Base-by-base conservation (phyloP, 2,797 vertebrate genomes). In the Choloepus didactylus region DNA sequence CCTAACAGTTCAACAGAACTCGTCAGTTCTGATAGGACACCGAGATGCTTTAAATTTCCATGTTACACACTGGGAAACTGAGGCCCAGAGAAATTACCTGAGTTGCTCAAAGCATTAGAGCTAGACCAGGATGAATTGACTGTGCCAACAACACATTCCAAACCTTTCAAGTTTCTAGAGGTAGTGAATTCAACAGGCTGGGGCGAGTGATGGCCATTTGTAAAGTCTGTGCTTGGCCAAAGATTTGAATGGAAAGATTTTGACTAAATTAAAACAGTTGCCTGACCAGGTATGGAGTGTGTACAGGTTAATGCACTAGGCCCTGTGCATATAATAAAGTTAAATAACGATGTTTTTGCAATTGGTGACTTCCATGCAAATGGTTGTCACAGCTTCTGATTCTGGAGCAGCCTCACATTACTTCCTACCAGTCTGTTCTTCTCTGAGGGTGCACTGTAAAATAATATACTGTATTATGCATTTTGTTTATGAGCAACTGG, bases 331-430 rank as follows among this genome's bases (percentile, higher is more conserved):
- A 46, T 72, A 56, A 66, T 72, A 56, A 29, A 80, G 46, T 46
- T 16, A 16, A 49, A 6, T 9, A 14, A 7, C 2, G 62, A 2
- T 49, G 12, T 9, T 2, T 5, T 41, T 31, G 31, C 11, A 10
- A 62, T 62, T 44, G 3, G 0, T 38, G 83, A 56, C 38, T 70
- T 67, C 15, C 3, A 35, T 9, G 2, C 21, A 46, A 1, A 77
- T 5, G 59, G 14, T 23, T 6, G 16, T 56, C 51, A 62, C 29
- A 82, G 60, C 69, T 44, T 60, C 70, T 51, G 81, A 9, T 29
- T 31, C 11, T 4, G 15, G 5, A 14, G 38, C 25, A 9, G 70
- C n/a, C 51, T 25, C 27, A 0, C 0, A 3, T 21, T 19, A 14
- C 64, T 73, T 51, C 59, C 46, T 49, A 5, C 49, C 25, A 31